Conservation (phyloP, 2,797 vertebrate genomes). For the Tenualosa thibaudeaui region DNA sequence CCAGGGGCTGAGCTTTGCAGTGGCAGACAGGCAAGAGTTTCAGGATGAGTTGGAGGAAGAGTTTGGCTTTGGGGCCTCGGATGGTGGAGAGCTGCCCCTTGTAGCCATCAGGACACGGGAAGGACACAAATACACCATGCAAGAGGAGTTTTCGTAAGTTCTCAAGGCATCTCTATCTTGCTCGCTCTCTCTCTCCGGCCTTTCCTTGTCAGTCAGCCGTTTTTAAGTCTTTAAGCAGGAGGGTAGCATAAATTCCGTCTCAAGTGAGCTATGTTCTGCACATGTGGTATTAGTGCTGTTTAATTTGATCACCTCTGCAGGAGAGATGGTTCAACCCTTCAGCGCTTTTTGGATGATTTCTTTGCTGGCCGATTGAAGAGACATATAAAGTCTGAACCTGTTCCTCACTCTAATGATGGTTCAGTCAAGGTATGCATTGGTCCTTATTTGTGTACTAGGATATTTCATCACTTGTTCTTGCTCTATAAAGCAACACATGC, state of each 20-base stretch:
- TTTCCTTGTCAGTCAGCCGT: too few species aligned
- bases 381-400: conserved; percentile 73
- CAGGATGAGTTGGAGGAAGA: conserved; percentile 60
- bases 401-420: conserved; percentile 69
- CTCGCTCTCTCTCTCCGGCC: too few species aligned
- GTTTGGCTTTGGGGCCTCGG: conserved; percentile 51
- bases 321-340: conserved; percentile 67
- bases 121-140: conserved; percentile 63
- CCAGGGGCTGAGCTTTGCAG: conserved; percentile 55
- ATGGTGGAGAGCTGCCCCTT: conserved; percentile 52
- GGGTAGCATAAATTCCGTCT: background rate
- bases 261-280: too few species aligned
- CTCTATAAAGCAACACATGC: background rate
- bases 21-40: conserved; percentile 58
- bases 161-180: background rate
- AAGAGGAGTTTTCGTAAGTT: conserved; percentile 64
- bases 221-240: background rate
- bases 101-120: conserved; percentile 54
- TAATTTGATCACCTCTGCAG: conserved; percentile 37
- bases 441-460: background rate
- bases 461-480: background rate
- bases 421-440: conserved; percentile 67
- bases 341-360: conserved; percentile 73
- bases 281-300: background rate
- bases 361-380: conserved; percentile 73